Evolutionary conservation across 2,797 vertebrate species (phyloP).

Genomic region (Chanos chanos): DNA sequence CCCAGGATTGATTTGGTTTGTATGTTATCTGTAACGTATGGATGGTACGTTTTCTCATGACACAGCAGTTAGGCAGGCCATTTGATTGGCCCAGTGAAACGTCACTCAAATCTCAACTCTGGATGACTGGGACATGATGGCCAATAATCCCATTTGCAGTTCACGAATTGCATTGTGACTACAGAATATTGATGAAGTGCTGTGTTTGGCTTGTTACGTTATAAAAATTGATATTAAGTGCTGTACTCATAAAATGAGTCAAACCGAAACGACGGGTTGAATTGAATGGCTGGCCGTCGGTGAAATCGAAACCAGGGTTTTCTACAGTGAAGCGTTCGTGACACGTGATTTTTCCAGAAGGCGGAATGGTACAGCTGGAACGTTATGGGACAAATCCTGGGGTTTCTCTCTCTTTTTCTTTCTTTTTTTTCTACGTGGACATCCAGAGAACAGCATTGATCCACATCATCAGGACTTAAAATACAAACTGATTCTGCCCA

Average conservation of each 20-base stretch:
- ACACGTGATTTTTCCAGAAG: too few relatives aligned
- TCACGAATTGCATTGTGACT: conserved; percentile 7
- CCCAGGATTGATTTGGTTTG: conserved; percentile 40
- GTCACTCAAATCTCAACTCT: too few relatives aligned
- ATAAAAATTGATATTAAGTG: conserved; percentile 61
- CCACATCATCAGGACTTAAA: too few relatives aligned
- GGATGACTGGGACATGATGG: conserved; percentile 2
- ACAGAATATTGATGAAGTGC: conserved; percentile 20
- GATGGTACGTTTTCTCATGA: conserved; percentile 6
- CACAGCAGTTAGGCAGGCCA: neutral
- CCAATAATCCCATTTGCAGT: conserved; percentile 15
- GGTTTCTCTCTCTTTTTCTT: too few relatives aligned
- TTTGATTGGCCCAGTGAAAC: neutral
- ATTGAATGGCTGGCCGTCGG: conserved; percentile 60
- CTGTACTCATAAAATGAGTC: conserved; percentile 80
- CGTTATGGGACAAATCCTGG: too few relatives aligned
- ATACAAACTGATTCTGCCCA: too few relatives aligned
- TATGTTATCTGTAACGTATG: conserved; percentile 38
- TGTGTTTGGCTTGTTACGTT: conserved; percentile 21
- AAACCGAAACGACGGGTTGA: conserved; percentile 67
- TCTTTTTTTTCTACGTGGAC: too few relatives aligned
- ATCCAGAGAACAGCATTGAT: too few relatives aligned
- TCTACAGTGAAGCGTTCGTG: too few relatives aligned
- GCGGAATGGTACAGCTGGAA: too few relatives aligned
- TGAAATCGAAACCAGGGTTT: conserved; percentile 67